Evolutionary conservation across 53 echinoderm and acorn worm species (phyloP), one percentile per base, ranked within the genome.

Genomic region (Patiria pectinifera): DNA sequence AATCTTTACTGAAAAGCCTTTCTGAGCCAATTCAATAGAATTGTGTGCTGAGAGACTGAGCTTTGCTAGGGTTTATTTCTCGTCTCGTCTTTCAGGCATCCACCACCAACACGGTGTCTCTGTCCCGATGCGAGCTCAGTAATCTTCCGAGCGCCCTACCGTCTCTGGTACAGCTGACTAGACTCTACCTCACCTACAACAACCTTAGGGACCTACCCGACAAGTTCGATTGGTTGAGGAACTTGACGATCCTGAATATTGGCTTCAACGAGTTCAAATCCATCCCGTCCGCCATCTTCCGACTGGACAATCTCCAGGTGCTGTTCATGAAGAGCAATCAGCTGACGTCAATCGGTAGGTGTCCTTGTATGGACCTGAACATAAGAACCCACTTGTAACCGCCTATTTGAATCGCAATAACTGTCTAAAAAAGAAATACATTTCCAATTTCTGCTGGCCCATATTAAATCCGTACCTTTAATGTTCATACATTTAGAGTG

Each of bases 111-210:
- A 78, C 79, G 4, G 44, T 78, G 47, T 85, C 85, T 61, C 21
- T 85, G 45, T 85, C 85, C 23, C 18, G 70, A 19, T 85, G 85
- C 48, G 10, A 85, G 11, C 69, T 85, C 11, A 11, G 0, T 5
- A 43, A 0, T 3, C 6, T 85, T 69, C 85, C 85, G 18, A 8
- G 0, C 13, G 43, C 25, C 21, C 26, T 85, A 5, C 70, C 70
- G 16, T 66, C 69, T 8, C 21, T 85, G 70, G 66, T 10, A 3
- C 85, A 71, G 22, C 85, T 85, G 6, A 48, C 85, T 46, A 66
- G 85, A 12, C 21, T 85, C 35, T 85, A 85, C 70, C 13, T 85
- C 8, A 85, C 85, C 9, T 85, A 85, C 70, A 85, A 85, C 85
- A 4, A 69, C n/a, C 46, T 85, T 21, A 9, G 16, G 45, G 13